Percentiles rank a stretch among this genome's conserved stretches.
phyloP scores from a whole-genome alignment of 2,888 invertebrate species.

The Ariolimax columbianus region DNA sequence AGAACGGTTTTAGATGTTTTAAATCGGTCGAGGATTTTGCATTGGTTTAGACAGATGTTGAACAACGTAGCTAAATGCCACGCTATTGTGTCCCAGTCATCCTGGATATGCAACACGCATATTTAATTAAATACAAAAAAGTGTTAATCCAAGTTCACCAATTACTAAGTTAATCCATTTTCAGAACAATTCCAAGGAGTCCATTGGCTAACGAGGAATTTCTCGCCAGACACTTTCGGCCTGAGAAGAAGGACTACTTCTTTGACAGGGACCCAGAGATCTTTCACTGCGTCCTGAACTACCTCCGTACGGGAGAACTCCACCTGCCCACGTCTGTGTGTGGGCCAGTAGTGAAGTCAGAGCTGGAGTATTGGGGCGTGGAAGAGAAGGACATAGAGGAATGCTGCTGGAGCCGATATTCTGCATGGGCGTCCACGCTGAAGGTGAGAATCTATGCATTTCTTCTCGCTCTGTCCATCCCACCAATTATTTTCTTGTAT shows the following conservation, averaged over 20 bases:
- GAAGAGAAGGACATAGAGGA: slow-evolving; percentile 75
- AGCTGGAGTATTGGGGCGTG: slow-evolving; percentile 76
- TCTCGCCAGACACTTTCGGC: slow-evolving; percentile 54
- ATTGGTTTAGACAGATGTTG: too few relatives aligned
- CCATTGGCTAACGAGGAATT: slow-evolving; percentile 55
- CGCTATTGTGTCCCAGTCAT: too few relatives aligned
- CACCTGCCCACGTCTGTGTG: slow-evolving; percentile 59
- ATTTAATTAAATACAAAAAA: too few relatives aligned
- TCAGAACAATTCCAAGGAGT: slow-evolving; percentile 53
- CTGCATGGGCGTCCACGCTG: slow-evolving; percentile 71
- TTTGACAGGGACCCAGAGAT: slow-evolving; percentile 61
- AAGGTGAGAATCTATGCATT: slow-evolving; percentile 49
- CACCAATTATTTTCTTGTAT: too few relatives aligned
- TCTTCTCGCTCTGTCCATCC: too few relatives aligned
- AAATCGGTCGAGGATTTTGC: too few relatives aligned
- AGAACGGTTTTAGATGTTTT: too few relatives aligned
- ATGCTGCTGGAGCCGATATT: slow-evolving; percentile 76
- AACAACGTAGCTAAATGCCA: too few relatives aligned
- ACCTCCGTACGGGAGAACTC: slow-evolving; percentile 60
- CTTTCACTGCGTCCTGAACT: slow-evolving; percentile 59
- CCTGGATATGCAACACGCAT: too few relatives aligned
- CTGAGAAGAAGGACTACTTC: slow-evolving; percentile 57
- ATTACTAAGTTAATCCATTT: background rate
- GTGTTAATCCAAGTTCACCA: background rate
- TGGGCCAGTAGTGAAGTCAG: slow-evolving; percentile 62